Base-by-base conservation (phyloP, 2,888 invertebrate species). In the Tenthredo scrophulariae region DNA sequence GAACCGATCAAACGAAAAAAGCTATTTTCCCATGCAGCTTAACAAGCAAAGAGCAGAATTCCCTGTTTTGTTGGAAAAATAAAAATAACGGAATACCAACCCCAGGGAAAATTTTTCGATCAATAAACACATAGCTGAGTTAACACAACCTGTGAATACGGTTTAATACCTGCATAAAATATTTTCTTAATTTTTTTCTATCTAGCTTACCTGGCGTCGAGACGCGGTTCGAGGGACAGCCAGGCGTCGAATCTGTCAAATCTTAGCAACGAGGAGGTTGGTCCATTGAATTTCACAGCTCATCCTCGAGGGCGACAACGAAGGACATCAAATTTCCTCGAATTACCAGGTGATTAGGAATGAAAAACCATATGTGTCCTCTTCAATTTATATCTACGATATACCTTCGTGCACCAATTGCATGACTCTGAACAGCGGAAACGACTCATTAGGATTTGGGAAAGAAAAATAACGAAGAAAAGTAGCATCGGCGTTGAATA, bases 251-350 rank as follows among this genome's bases (percentile, higher is more conserved):
- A 96, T 87, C 94, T 96, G 88, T 97, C 97, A 0, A 93, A 94
- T 83, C 93, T 94, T 86, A 95, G 95, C 85, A 97, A 97, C 90
- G 97, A 97, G 92, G 97, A 97, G 89, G 96, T 97, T 82, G 97
- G 97, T 0, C 97, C 97, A 9, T 93, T 97, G 86, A 97, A 97
- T 93, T 97, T 97, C 93, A 97, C 96, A 91, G 96, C 96, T 87
- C 97, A 97, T 37, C 96, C 96, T 89, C 95, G 97, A 2, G 97
- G 96, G 0, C 94, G 97, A 26, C 97, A 97, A 91, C 94, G 98
- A 43, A 94, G 97, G 88, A 97, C 97, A 4, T 97, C 97, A 0
- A 98, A 98, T 93, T 98, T 98, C 92, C 94, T 98, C 83, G 98
- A 98, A 92, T 93, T 98, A 88, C 98, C 98, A 93, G 97, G 97